Evolutionary conservation across 2,113 vertebrate species (phyloP), one percentile per base, ranked within the genome.

Genomic region (Callionymus lyra): DNA sequence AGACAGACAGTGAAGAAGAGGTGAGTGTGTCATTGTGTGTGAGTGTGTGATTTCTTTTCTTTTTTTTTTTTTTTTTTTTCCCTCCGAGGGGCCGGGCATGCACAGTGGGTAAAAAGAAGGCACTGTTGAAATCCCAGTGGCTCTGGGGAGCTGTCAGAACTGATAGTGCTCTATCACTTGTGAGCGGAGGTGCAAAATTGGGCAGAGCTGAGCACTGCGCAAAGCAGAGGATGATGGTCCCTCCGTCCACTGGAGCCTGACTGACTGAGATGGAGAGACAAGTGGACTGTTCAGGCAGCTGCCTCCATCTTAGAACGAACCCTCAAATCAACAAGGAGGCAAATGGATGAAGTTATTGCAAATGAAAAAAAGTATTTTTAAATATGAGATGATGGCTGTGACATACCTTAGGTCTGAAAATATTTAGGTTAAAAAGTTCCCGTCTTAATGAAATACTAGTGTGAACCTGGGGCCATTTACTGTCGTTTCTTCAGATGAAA

Each of bases 101-200:
- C 47, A 54, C 46, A 34, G 55, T 56, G 49, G 56, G 68, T 57
- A 52, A 65, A n/a, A 66, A 67, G 60, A 63, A 72, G 58, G 65
- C 62, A 65, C 55, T 70, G 68, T 76, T 77, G 61, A 82, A 82
- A 79, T 76, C 77, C 74, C 81, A 65, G 72, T 75, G 76, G 80
- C 76, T 77, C 66, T 47, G 55, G 74, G 69, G 73, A 79, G 79
- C 83, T 84, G 83, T 86, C 84, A 86, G 75, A 84, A 77, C 68
- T 82, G 81, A 83, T 84, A 81, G 82, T 80, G 70, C 81, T 84
- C 81, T 77, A 80, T 85, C 82, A 83, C 81, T 76, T 70, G 76
- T 39, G 44, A 81, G 70, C 57, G 63, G 68, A 81, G 77, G 79
- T 81, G 83, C 79, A 78, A 79, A 80, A 79, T 79, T 82, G 81